phyloP scores from a whole-genome alignment of 1,140 invertebrate genomes.

The Leptestheria dahalacensis region DNA sequence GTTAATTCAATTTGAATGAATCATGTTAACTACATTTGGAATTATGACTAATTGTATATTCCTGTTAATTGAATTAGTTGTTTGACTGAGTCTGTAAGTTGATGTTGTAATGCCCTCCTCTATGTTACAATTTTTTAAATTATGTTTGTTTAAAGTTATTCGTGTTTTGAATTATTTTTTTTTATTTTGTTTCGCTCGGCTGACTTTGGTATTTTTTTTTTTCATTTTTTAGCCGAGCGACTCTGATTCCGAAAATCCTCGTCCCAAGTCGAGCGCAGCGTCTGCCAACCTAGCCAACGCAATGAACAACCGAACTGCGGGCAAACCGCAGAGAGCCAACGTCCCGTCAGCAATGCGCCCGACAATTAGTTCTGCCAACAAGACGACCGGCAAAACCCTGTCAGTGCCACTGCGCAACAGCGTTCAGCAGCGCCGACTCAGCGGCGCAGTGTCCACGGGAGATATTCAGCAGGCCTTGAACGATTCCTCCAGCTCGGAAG shows the following conservation, averaged over 20 bases:
- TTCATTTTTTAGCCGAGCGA: neutral
- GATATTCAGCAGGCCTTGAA: constrained; percentile 45
- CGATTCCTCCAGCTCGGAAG: constrained; percentile 60
- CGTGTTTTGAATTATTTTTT: too few relatives aligned
- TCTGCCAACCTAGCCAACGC: constrained; percentile 13
- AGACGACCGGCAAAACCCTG: constrained; percentile 29
- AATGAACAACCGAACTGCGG: constrained; percentile 20
- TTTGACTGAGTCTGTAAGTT: too few relatives aligned
- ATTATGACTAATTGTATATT: too few relatives aligned
- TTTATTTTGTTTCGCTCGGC: too few relatives aligned
- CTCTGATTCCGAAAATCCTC: constrained; percentile 16
- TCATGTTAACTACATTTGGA: too few relatives aligned
- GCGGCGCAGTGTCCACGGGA: constrained; percentile 46
- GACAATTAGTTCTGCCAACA: constrained; percentile 63
- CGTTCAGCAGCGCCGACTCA: constrained; percentile 38
- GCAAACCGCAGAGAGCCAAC: neutral
- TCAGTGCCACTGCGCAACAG: constrained; percentile 29
- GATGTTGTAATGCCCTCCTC: too few relatives aligned
- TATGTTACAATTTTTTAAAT: neutral
- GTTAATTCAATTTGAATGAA: too few relatives aligned
- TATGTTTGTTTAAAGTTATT: neutral
- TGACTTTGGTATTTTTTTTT: neutral
- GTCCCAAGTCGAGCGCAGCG: constrained; percentile 29
- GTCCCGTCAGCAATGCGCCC: constrained; percentile 40
- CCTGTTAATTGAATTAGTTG: too few relatives aligned